Evolutionary conservation across 2,797 vertebrate genomes (phyloP), one percentile per base, ranked within the genome.

Genomic region (Aplochiton taeniatus): DNA sequence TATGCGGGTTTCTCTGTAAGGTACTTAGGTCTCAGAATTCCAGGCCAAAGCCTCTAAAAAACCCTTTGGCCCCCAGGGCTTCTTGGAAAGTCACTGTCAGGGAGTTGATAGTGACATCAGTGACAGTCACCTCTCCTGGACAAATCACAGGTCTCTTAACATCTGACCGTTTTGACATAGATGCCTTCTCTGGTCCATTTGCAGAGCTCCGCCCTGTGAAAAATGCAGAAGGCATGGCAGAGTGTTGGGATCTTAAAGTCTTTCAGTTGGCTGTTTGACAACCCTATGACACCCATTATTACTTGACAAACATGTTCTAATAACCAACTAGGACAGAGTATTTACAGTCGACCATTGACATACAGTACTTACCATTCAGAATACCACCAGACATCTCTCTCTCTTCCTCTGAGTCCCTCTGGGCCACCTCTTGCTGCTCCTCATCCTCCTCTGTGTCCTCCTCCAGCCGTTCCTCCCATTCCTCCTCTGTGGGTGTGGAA

Each of bases 31-130:
- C 9, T 89, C 82, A 92, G 58, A 89, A 89, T 81, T 93, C 90
- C 59, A 76, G 77, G 1, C 91, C 88, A 84, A 93, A 94, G 84
- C 94, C 93, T 81, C 94, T 93, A 89, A 99, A 99, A 90, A 99
- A 99, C 75, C 97, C 97, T 77, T 93, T 94, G 9, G 96, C 94
- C 42, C 90, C 93, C 80, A 94, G 89, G 18, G 96, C 95, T 91
- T 99, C 97, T 63, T 92, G 91, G 89, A 99, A 99, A 81, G 97
- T 99, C 87, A 99, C 96, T 4, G 97, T 98, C 86, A 98, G 88
- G 69, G 96, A 94, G 91, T 99, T 98, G 87, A 98, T 93, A 6
- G 97, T 98, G 93, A 99, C 94, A 76, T 99, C 96, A 0, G 97
- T 99, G 89, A 98, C 95, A 11, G 94, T 98, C 87, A 99, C 94